Percentiles rank a stretch among this genome's conserved stretches.
phyloP scores from a whole-genome alignment of 2,888 invertebrate species.

The Eustalomyia histrio region DNA sequence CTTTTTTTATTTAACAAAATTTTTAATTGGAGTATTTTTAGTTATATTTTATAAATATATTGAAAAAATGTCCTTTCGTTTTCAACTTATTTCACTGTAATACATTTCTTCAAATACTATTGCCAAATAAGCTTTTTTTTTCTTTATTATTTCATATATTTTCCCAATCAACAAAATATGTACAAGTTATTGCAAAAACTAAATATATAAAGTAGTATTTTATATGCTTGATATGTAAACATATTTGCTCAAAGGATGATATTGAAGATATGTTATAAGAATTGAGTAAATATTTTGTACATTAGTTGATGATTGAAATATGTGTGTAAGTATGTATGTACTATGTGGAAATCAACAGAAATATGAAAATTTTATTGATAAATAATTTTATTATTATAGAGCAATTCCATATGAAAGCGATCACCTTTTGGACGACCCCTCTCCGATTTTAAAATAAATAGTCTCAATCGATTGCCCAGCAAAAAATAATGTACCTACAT shows the following conservation, averaged over 20 bases:
- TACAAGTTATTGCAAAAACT: neutral
- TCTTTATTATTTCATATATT: conserved; percentile 2
- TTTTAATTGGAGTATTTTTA: too few relatives aligned
- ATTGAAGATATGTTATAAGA: conserved; percentile 12
- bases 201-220: conserved; percentile 7
- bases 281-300: conserved; percentile 31
- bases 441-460: too few relatives aligned
- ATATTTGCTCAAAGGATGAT: conserved; percentile 25
- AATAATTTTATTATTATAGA: neutral
- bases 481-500: too few relatives aligned
- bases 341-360: neutral
- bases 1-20: too few relatives aligned
- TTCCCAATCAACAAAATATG: conserved; percentile 44
- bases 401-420: too few relatives aligned
- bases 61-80: too few relatives aligned
- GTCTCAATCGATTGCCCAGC: too few relatives aligned
- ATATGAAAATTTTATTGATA: neutral
- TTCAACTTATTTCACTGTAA: neutral
- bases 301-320: conserved; percentile 30
- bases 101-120: neutral
- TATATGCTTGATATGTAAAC: conserved; percentile 43
- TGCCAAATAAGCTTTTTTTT: conserved; percentile 41
- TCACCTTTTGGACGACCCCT: too few relatives aligned
- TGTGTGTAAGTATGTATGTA: too few relatives aligned
- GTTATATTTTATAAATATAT: too few relatives aligned